Base-by-base conservation (phyloP, 2,797 vertebrate species). In the Megalops cyprinoides region DNA sequence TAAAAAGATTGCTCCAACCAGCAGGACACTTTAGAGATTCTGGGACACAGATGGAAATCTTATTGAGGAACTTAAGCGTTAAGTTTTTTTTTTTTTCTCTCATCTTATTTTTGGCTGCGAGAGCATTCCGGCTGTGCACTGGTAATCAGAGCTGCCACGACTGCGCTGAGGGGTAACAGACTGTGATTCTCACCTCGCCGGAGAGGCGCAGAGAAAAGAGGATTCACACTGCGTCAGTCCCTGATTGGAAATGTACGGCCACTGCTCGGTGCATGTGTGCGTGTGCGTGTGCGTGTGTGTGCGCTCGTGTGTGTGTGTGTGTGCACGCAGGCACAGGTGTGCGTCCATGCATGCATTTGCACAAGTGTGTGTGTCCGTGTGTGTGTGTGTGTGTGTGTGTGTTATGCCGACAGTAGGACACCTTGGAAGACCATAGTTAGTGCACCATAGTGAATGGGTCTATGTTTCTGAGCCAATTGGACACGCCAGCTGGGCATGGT, bases 1-100 rank as follows among this genome's bases (percentile, higher is more conserved):
- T 15, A 10, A 20, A 69, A 58, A 71, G 65, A 71, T 53, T 34
- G 37, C 77, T 28, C 20, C 23, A 10, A n/a, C 56, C 25, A 28
- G 25, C 78, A 12, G 67, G 65, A n/a, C 18, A 5, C 46, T 28
- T 73, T 73, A 4, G 69, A 46, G 69, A 74, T 46, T 20, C 44
- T 25, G 71, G 42, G 71, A 74, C 71, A 74, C 71, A 74, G 10
- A 74, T 74, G 71, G 71, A 46, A 74, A 74, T 49, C 44, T 23
- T 69, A 39, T 69, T 23, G 37, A 69, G 65, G 34, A 42, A 37
- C 37, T 69, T 39, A 23, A 39, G 18, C 18, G 65, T 69, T 69
- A 39, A 69, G 28, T 28, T 12, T 53, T 53, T 60, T 6, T 56
- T n/a, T n/a, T 67, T 67, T 69, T 69, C 37, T 42, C 37, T n/a